These are phyloP conservation scores for Cataglyphis cursor DNA, from an alignment of 2,888 invertebrate genomes.

Conservation along the genomic window DNA sequence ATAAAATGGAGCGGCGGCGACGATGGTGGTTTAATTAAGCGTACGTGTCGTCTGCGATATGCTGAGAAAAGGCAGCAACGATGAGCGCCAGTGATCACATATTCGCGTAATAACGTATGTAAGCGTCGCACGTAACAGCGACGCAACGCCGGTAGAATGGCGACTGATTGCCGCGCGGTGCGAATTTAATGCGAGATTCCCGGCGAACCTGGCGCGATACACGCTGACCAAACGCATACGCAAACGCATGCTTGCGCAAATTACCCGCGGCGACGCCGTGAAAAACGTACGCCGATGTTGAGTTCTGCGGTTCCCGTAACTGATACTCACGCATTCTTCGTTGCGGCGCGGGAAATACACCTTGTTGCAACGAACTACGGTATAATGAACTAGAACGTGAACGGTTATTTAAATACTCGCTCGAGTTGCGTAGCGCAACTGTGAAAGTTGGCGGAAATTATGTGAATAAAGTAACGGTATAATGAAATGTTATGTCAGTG, in stretches of 20 bases:
- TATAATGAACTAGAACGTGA: slow-evolving; percentile 22
- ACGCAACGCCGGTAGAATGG: slow-evolving; percentile 78
- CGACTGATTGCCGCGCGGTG: slow-evolving; percentile 81
- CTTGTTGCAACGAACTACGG: background rate
- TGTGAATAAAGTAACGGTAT: slow-evolving; percentile 12
- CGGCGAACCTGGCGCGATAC: slow-evolving; percentile 67
- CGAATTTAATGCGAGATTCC: slow-evolving; percentile 78
- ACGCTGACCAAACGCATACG: slow-evolving; percentile 51
- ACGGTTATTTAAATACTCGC: slow-evolving; percentile 16
- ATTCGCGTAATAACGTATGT: slow-evolving; percentile 78
- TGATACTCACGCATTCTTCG: slow-evolving; percentile 44
- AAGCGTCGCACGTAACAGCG: slow-evolving; percentile 79
- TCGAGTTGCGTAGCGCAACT: background rate
- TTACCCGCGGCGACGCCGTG: slow-evolving; percentile 39
- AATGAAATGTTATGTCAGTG: slow-evolving; percentile 8
- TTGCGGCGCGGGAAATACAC: background rate
- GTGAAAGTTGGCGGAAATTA: background rate
- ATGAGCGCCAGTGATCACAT: slow-evolving; percentile 62
- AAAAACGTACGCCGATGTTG: slow-evolving; percentile 47
- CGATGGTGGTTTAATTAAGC: slow-evolving; percentile 76
- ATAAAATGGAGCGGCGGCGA: slow-evolving; percentile 43
- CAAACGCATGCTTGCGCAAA: slow-evolving; percentile 37
- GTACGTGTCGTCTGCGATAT: slow-evolving; percentile 67
- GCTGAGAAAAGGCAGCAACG: slow-evolving; percentile 60
- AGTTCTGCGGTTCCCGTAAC: slow-evolving; percentile 26